Evolutionary conservation across 2,113 vertebrate genomes (phyloP).

Genomic region (Ptychochromis oligacanthus): DNA sequence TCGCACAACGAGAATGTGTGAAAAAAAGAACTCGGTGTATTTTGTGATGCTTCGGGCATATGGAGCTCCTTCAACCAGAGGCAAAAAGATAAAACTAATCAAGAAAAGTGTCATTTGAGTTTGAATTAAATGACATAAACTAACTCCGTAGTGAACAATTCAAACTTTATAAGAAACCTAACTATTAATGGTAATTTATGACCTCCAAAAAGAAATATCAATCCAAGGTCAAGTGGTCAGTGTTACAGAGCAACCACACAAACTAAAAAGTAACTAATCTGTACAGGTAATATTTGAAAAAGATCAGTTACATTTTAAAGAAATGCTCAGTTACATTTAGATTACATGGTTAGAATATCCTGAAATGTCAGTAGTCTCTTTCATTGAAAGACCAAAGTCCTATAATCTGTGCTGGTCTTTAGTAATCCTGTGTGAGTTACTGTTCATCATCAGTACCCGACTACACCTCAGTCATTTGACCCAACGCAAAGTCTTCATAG

Average conservation of each 20-base stretch:
- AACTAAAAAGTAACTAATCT: fast-evolving
- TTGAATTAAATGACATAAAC: background rate
- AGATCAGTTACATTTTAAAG: too few species aligned
- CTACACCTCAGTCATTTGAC: background rate
- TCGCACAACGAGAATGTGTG: background rate
- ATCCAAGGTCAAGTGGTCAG: fast-evolving
- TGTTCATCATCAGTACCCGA: too few species aligned
- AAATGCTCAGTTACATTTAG: background rate
- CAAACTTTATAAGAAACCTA: background rate
- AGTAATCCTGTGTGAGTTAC: fast-evolving
- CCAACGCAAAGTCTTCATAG: background rate
- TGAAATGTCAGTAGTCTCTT: too few species aligned
- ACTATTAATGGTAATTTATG: too few species aligned
- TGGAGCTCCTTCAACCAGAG: too few species aligned
- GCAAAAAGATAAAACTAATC: background rate
- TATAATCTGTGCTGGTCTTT: background rate
- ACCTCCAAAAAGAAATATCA: background rate
- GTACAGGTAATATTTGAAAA: background rate
- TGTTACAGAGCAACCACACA: background rate
- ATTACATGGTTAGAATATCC: background rate
- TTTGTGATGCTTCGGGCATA: background rate
- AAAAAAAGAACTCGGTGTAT: too few species aligned
- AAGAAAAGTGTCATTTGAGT: background rate
- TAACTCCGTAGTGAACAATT: background rate
- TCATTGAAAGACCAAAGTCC: fast-evolving